These are phyloP conservation scores for Latheticus oryzae DNA, from an alignment of 2,888 invertebrate genomes.

Conservation along the genomic window DNA sequence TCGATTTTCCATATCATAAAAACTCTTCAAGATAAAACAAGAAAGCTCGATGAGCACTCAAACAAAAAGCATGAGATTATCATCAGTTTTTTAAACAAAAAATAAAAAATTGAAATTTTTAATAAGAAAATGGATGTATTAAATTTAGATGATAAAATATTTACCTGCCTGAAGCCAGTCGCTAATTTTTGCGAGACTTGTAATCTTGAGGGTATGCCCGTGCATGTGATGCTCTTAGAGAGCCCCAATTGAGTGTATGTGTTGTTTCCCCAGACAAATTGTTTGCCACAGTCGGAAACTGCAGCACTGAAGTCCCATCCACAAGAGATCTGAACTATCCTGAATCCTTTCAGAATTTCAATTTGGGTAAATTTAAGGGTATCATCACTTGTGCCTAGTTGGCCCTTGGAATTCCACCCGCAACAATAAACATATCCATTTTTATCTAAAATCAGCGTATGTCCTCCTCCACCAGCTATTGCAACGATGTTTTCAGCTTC, in stretches of 20 bases:
- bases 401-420: conserved; percentile 83
- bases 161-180: conserved; percentile 69
- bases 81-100: no score
- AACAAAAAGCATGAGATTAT: no score
- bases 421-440: conserved; percentile 79
- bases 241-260: conserved; percentile 81
- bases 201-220: conserved; percentile 63
- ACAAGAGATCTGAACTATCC: conserved; percentile 74
- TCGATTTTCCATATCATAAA: no score
- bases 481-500: conserved; percentile 69
- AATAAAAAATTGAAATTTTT: no score
- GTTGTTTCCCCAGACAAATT: conserved; percentile 89
- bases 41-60: no score
- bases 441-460: conserved; percentile 76
- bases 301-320: conserved; percentile 89
- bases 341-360: conserved; percentile 69
- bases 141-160: not conserved
- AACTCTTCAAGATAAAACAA: no score
- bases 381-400: conserved; percentile 72
- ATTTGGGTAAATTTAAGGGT: conserved; percentile 71
- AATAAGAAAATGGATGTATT: no score
- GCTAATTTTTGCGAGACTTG: conserved; percentile 64
- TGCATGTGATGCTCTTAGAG: conserved; percentile 63
- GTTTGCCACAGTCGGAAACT: conserved; percentile 74
- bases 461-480: conserved; percentile 83